Evolutionary conservation across 2,888 invertebrate species (phyloP).

Genomic region (Drosophila leonis): DNA sequence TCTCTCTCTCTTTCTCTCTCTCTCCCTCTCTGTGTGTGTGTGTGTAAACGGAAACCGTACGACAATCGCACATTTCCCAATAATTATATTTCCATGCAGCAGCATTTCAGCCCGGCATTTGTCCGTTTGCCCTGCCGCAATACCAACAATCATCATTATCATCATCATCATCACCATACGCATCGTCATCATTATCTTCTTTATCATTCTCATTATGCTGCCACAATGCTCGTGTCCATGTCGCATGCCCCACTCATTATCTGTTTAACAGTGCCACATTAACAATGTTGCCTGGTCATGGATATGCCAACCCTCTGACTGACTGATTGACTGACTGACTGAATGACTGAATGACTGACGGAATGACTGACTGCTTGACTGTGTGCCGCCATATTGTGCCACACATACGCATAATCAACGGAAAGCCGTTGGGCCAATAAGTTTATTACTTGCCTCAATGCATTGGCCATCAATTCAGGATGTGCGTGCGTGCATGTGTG

Average conservation of each 20-base stretch:
- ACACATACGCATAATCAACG: constrained; percentile 67
- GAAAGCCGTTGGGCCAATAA: constrained; percentile 78
- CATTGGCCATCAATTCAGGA: constrained; percentile 69
- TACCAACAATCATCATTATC: constrained; percentile 35
- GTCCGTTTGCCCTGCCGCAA: constrained; percentile 72
- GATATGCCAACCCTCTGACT: constrained; percentile 46
- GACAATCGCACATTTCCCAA: constrained; percentile 84
- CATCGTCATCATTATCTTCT: constrained; percentile 19
- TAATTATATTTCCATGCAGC: constrained; percentile 84
- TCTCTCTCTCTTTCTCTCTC: no score
- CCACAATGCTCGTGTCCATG: constrained; percentile 32
- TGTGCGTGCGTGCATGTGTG: constrained; percentile 7
- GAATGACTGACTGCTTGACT: constrained; percentile 10
- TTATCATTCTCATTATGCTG: constrained; percentile 44
- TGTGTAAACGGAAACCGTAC: constrained; percentile 75
- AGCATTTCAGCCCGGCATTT: constrained; percentile 76
- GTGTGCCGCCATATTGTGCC: constrained; percentile 53
- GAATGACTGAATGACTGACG: constrained; percentile 6
- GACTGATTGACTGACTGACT: constrained; percentile 6
- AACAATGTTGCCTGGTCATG: constrained; percentile 67
- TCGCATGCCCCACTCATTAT: constrained; percentile 70
- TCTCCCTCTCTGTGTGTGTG: no score
- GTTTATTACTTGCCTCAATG: constrained; percentile 80
- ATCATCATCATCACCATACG: constrained; percentile 37
- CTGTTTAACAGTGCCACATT: constrained; percentile 82